Base-by-base conservation (phyloP, 2,888 invertebrate genomes). In the Synergus laeviventris region DNA sequence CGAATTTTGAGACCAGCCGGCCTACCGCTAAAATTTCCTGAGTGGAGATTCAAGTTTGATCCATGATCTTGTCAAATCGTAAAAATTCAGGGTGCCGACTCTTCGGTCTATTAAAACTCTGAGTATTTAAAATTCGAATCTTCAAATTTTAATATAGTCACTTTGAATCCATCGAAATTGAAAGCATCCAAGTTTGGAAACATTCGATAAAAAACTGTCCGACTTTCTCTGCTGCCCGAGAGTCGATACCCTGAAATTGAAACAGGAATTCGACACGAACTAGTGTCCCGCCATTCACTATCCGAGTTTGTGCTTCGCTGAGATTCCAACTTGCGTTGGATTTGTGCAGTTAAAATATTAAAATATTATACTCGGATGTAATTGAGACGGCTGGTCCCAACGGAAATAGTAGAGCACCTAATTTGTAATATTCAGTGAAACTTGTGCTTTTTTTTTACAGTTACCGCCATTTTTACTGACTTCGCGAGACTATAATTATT, bases 241-340 rank as follows among this genome's bases (percentile, higher is more conserved):
- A 70, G 49, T 70, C 70, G 31, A 70, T 45, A 70, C 70, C 70
- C 70, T n/a, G 45, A 70, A 45, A 49, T 49, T 70, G 45, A 70
- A 70, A 70, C 70, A 70, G 70, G 21, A 70, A 70, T 49, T 16
- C 24, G 70, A 70, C 70, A 70, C 66, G 45, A 66, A 45, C 31
- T 49, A 14, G 49, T 70, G 31, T 45, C 70, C n/a, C 24, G 31
- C 31, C 70, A 42, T 31, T 70, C 21, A 21, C n/a, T n/a, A 45
- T 45, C 45, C 70, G 70, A 70, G 70, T 70, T 70, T 70, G 70
- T 70, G 70, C 70, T 49, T 70, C 70, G 45, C 70, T 70, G 70
- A 70, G 70, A 49, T 45, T 70, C 70, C 70, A 70, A 70, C 45
- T 14, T 70, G 49, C 31, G n/a, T 70, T 70, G 31, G 70, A 64